Percentiles rank a stretch among this genome's conserved stretches.
Evolutionary conservation across 2,113 vertebrate genomes (phyloP).

Genomic region (Paracanthobrama guichenoti): DNA sequence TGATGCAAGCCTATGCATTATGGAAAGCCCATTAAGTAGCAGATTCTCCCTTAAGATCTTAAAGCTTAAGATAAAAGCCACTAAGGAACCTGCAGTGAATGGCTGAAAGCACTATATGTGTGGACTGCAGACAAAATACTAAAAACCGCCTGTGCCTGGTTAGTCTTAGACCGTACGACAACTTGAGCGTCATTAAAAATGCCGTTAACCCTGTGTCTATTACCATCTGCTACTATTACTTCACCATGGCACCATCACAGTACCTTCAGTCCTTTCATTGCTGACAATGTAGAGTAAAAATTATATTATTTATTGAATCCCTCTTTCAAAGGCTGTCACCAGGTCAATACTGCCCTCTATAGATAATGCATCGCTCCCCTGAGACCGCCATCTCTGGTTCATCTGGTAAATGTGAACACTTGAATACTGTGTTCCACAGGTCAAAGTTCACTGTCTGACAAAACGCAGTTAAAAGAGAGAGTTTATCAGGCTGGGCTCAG

Average conservation of each 20-base stretch:
- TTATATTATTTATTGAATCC: constrained; percentile 65
- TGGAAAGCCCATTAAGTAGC: constrained; percentile 7
- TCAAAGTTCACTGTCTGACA: constrained; percentile 47
- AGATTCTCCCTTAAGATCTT: neutral
- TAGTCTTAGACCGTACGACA: neutral
- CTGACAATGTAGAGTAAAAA: constrained; percentile 58
- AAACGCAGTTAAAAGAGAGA: constrained; percentile 53
- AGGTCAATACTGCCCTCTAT: constrained; percentile 61
- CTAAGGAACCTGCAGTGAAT: neutral
- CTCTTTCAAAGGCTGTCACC: constrained; percentile 57
- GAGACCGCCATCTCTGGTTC: constrained; percentile 10
- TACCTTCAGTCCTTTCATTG: neutral
- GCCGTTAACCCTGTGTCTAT: neutral
- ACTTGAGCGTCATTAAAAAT: neutral
- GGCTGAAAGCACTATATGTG: neutral
- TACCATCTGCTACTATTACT: neutral
- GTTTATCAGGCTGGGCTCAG: constrained; percentile 63
- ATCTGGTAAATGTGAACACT: constrained; percentile 39
- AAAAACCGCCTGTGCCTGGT: neutral
- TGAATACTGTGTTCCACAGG: constrained; percentile 41
- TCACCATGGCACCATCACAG: neutral
- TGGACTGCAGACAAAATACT: no score
- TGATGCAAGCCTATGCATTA: constrained; percentile 15
- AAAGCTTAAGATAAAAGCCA: neutral
- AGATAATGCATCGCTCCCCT: constrained; percentile 42